Conservation (phyloP, 2,797 vertebrate genomes). For the Myotis planiceps region DNA sequence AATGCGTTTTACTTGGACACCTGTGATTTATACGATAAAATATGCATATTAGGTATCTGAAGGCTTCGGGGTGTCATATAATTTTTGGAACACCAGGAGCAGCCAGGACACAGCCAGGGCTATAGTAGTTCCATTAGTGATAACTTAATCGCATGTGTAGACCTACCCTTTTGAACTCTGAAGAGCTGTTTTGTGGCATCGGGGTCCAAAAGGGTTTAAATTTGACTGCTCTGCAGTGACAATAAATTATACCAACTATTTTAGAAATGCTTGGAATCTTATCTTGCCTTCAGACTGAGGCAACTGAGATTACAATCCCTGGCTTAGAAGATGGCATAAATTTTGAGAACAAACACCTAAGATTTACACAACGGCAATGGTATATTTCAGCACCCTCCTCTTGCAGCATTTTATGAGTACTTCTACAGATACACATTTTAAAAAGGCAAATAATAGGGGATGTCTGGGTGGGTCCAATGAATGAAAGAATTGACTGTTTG, state of each 20-base stretch:
- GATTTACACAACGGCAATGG: neutral
- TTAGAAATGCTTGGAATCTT: slow-evolving; percentile 90
- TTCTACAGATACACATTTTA: neutral
- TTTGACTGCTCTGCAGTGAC: slow-evolving; percentile 85
- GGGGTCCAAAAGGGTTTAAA: slow-evolving; percentile 86
- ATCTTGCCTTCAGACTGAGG: slow-evolving; percentile 84
- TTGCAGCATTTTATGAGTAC: neutral
- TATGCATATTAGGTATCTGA: slow-evolving; percentile 73
- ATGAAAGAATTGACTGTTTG: neutral
- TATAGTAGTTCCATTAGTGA: slow-evolving; percentile 84
- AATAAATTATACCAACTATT: slow-evolving; percentile 89
- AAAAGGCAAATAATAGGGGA: neutral
- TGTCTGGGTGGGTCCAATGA: neutral
- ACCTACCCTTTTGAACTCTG: slow-evolving; percentile 88
- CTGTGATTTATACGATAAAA: slow-evolving; percentile 86
- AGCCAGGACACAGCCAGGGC: slow-evolving; percentile 75
- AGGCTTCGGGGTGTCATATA: slow-evolving; percentile 66
- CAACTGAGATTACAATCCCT: slow-evolving; percentile 74
- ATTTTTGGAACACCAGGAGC: slow-evolving; percentile 76
- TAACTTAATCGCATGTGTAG: slow-evolving; percentile 85
- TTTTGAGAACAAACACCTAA: slow-evolving; percentile 66
- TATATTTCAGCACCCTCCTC: neutral
- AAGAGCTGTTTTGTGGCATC: slow-evolving; percentile 83
- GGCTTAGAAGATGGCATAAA: slow-evolving; percentile 78
- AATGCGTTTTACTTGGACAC: slow-evolving; percentile 84